Percentiles rank a stretch among this genome's conserved stretches.
Conservation (phyloP, 2,888 invertebrate genomes). For the Malthinus flaveolus region DNA sequence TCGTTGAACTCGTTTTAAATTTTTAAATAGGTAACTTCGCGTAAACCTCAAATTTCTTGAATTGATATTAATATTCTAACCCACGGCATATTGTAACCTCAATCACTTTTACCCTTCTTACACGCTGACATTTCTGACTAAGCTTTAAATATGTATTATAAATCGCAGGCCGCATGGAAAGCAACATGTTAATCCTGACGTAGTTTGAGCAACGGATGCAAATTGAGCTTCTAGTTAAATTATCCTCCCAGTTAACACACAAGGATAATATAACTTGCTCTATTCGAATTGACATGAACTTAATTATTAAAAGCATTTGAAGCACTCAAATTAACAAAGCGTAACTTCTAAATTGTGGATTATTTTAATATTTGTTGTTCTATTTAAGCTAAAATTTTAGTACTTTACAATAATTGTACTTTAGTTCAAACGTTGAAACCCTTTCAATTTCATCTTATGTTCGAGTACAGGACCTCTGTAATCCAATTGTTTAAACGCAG, state of each 20-base stretch:
- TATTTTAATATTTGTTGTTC: no score
- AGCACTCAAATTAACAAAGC: no score
- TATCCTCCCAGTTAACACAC: slow-evolving; percentile 6
- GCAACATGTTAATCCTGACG: slow-evolving; percentile 6
- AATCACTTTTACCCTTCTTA: slow-evolving; percentile 14
- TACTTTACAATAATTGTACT: no score
- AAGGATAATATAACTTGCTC: slow-evolving; percentile 6
- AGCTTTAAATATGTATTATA: slow-evolving; percentile 4
- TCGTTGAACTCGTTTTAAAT: no score
- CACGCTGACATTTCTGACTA: slow-evolving; percentile 10
- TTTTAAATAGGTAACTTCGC: no score
- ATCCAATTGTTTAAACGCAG: no score
- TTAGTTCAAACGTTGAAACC: no score
- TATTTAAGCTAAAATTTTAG: no score
- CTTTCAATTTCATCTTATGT: no score
- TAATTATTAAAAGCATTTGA: not conserved
- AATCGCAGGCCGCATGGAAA: slow-evolving; percentile 4
- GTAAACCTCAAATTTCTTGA: no score
- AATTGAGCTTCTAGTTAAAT: slow-evolving; percentile 10
- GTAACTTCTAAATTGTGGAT: no score
- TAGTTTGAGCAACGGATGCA: slow-evolving; percentile 1
- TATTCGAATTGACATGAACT: not conserved
- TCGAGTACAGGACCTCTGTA: no score
- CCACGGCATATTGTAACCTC: slow-evolving; percentile 8
- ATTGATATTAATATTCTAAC: slow-evolving; percentile 5